Evolutionary conservation across 2,888 invertebrate species (phyloP).

Genomic region (Beris chalybata): DNA sequence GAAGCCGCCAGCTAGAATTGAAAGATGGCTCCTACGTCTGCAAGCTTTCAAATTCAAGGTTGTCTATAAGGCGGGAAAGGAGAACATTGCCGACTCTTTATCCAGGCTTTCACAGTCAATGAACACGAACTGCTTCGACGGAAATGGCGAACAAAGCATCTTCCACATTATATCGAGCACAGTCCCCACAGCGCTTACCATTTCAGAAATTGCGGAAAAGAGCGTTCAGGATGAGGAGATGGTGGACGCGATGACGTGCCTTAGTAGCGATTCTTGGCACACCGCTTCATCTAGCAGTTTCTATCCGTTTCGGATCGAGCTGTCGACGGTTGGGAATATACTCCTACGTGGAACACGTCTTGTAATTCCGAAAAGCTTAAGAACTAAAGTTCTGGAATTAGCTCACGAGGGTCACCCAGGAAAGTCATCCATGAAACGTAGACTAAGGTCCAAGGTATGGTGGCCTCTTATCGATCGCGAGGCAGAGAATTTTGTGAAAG

Average conservation of each 20-base stretch:
- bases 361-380: neutral
- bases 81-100: too few relatives aligned
- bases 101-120: too few relatives aligned
- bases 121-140: too few relatives aligned
- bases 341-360: too few relatives aligned
- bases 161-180: too few relatives aligned
- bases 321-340: too few relatives aligned
- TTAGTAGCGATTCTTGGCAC: neutral
- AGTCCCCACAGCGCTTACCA: too few relatives aligned
- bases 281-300: neutral
- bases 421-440: conserved; percentile 31
- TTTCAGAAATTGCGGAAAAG: neutral
- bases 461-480: too few relatives aligned
- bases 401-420: conserved; percentile 25
- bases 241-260: neutral
- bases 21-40: conserved; percentile 42
- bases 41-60: conserved; percentile 41
- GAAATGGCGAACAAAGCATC: too few relatives aligned
- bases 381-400: neutral
- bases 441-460: conserved; percentile 36
- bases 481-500: too few relatives aligned
- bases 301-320: too few relatives aligned
- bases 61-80: conserved; percentile 40
- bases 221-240: too few relatives aligned
- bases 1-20: conserved; percentile 43